Evolutionary conservation across 1,140 invertebrate genomes (phyloP).

Genomic region (Polypedilum pembai): DNA sequence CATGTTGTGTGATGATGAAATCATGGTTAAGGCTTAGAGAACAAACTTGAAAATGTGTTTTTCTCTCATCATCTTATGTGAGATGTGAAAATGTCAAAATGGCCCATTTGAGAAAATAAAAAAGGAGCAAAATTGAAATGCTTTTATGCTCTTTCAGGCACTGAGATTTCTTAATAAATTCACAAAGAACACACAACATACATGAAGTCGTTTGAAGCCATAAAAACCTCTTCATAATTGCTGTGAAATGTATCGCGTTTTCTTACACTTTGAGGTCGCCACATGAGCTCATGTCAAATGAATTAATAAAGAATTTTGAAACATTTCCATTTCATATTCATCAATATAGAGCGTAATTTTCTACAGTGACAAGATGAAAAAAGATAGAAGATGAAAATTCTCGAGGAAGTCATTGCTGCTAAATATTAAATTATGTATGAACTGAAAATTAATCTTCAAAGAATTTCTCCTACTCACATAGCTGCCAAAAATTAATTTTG

Average conservation of each 20-base stretch:
- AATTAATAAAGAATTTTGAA: neutral
- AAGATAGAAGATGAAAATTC: no score
- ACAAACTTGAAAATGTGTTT: neutral
- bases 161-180: no score
- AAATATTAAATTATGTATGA: constrained; percentile 9
- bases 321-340: no score
- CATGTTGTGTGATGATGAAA: neutral
- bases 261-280: neutral
- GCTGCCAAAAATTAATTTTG: constrained; percentile 2
- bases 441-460: constrained; percentile 8
- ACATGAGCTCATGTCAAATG: neutral
- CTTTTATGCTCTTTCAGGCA: no score
- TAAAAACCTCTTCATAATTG: constrained; percentile 2
- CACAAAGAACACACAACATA: neutral
- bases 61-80: no score
- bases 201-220: neutral
- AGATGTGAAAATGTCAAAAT: neutral
- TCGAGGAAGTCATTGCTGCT: no score
- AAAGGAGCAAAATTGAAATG: neutral
- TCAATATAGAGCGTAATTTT: no score
- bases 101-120: constrained; percentile 1
- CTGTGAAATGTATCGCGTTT: neutral
- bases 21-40: neutral
- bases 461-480: neutral
- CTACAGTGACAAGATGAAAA: no score